Percentiles rank a stretch among this genome's conserved stretches.
These are phyloP conservation scores for Archilochus colubris DNA, from an alignment of 2,113 vertebrate genomes.

Conservation along the genomic window DNA sequence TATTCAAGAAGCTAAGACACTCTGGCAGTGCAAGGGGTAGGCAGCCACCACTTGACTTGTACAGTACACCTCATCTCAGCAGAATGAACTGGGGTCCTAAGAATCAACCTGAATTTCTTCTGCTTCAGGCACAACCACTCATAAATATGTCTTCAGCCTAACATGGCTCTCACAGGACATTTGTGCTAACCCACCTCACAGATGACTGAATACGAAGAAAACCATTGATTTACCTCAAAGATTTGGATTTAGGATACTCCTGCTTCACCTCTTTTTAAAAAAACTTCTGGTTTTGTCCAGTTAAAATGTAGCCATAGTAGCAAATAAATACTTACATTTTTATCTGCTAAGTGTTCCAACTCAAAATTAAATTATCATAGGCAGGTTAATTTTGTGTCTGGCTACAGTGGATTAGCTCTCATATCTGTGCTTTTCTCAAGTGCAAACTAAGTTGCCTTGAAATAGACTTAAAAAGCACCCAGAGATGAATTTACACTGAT, in stretches of 20 bases:
- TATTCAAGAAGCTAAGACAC: background rate
- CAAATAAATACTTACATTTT: background rate
- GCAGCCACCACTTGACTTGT: background rate
- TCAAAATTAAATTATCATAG: constrained; percentile 17
- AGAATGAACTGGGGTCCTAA: background rate
- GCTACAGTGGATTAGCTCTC: background rate
- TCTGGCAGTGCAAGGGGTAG: background rate
- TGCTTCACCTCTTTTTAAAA: background rate
- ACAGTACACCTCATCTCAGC: background rate
- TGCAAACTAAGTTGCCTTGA: background rate
- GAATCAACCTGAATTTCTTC: background rate
- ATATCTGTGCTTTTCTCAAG: background rate
- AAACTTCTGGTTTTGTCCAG: background rate
- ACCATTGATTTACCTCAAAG: background rate
- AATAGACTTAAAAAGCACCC: background rate
- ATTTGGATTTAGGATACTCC: constrained; percentile 6
- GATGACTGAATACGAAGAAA: background rate
- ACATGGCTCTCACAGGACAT: background rate
- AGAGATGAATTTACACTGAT: background rate
- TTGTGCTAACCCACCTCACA: background rate
- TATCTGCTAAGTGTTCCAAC: background rate
- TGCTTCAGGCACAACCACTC: background rate
- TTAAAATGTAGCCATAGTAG: constrained; percentile 19
- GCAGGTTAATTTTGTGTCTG: background rate
- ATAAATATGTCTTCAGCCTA: background rate